Percentiles rank a stretch among this genome's conserved stretches.
Conservation (phyloP, 2,888 invertebrate genomes). For the Sinotaia quadrata region DNA sequence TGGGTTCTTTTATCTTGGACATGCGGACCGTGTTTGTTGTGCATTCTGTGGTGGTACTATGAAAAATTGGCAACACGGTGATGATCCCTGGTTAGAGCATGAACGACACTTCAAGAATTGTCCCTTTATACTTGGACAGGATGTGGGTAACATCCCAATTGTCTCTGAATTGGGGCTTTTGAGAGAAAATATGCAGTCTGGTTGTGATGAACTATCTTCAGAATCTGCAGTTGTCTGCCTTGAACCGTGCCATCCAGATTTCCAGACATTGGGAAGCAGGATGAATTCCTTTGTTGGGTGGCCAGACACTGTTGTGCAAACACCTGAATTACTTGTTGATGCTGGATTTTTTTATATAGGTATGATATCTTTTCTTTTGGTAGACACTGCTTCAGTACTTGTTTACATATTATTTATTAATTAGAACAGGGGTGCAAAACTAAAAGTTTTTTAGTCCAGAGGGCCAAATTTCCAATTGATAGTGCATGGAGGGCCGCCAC, state of each 20-base stretch:
- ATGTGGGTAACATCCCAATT: slow-evolving; percentile 19
- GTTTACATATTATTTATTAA: too few relatives aligned
- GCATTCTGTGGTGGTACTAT: slow-evolving; percentile 21
- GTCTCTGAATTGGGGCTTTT: too few relatives aligned
- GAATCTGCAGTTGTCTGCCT: neutral
- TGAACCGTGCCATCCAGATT: slow-evolving; percentile 8
- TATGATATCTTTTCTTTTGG: neutral
- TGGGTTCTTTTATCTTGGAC: slow-evolving; percentile 26
- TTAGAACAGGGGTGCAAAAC: too few relatives aligned
- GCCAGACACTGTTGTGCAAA: neutral
- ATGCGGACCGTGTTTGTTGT: slow-evolving; percentile 14
- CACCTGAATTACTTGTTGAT: neutral
- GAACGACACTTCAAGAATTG: slow-evolving; percentile 15
- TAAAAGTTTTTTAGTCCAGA: too few relatives aligned
- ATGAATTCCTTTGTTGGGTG: neutral
- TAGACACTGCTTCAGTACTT: neutral
- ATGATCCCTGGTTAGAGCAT: slow-evolving; percentile 22
- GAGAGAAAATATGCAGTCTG: neutral
- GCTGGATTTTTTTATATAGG: slow-evolving; percentile 25
- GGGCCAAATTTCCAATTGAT: too few relatives aligned
- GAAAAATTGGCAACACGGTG: slow-evolving; percentile 18
- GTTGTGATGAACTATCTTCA: neutral
- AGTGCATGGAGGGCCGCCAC: too few relatives aligned
- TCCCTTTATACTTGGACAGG: slow-evolving; percentile 11
- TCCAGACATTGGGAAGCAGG: neutral